Base-by-base conservation (phyloP, 2,888 invertebrate species). In the Phengaris arion region DNA sequence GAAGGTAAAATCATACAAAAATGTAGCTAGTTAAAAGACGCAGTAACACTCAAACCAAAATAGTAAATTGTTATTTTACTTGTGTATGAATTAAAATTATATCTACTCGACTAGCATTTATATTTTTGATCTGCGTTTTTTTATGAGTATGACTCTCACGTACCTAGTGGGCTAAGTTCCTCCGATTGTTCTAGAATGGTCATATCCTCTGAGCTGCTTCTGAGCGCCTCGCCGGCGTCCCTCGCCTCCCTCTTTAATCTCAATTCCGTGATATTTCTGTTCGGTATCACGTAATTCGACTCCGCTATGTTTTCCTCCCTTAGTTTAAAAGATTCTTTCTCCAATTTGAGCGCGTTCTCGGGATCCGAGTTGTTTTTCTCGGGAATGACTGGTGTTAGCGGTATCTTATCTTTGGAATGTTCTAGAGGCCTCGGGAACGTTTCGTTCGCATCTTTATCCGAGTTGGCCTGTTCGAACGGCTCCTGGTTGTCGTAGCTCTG, bases 401-500 rank as follows among this genome's bases (percentile, higher is more conserved):
- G 89, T 1, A 83, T 79, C 77, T 90, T 88, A 35, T 91, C 90
- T n/a, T 85, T 84, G 0, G 83, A 79, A 7, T 86, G 85, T 68
- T 92, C 90, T 12, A 87, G 74, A 0, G 88, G 86, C 5, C 85
- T 81, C 0, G 35, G 35, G 35, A 35, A 35, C 35, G 91, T 91
- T 0, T 92, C 92, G 75, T 93, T 93, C 0, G 85, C 74, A 74
- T 91, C 92, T 75, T 92, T 92, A 6, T 92, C 91, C 0, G 89
- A 82, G 80, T 87, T 91, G 0, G 83, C 74, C 0, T 87, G 80
- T 72, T 93, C 92, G 68, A 91, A 70, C 0, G 91, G 87, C 74
- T 91, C 92, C 78, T 89, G 92, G 75, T 86, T 91, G 57, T 94
- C 93, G 79, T 88, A 92, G 0, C 89, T 86, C 78, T 92, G 93